Evolutionary conservation across 2,888 invertebrate genomes (phyloP).

Genomic region (Papilio protenor): DNA sequence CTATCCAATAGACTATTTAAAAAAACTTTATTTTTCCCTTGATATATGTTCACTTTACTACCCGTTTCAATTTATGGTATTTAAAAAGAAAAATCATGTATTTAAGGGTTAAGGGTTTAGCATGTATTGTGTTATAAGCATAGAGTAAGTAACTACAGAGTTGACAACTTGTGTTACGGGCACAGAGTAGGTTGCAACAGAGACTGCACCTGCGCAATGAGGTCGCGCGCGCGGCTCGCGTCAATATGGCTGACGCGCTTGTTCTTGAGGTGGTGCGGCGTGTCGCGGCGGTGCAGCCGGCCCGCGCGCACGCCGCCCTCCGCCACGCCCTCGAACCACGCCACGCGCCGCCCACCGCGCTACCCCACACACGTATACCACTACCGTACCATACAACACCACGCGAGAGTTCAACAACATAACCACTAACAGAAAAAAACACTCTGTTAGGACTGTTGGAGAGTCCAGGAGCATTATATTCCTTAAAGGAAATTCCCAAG

Average conservation of each 20-base stretch:
- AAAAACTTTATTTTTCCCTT: no score
- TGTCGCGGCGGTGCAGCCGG: slow-evolving; percentile 95
- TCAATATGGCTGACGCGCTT: slow-evolving; percentile 90
- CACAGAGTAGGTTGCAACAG: slow-evolving; percentile 14
- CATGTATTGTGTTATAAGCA: background rate
- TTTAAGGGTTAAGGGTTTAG: no score
- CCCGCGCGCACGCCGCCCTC: slow-evolving; percentile 77
- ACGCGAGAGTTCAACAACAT: slow-evolving; percentile 25
- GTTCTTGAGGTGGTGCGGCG: slow-evolving; percentile 99
- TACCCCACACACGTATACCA: slow-evolving; percentile 54
- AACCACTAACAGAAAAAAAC: background rate
- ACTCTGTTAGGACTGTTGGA: background rate
- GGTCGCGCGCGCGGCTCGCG: slow-evolving; percentile 72
- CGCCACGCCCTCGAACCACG: slow-evolving; percentile 74
- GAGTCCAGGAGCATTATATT: background rate
- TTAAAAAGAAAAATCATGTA: no score
- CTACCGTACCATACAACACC: slow-evolving; percentile 48
- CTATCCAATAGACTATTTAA: no score
- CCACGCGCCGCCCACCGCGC: slow-evolving; percentile 78
- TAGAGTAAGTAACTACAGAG: background rate
- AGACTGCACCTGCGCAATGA: slow-evolving; percentile 78
- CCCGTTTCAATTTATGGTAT: no score
- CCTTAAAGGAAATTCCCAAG: background rate
- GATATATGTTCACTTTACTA: no score
- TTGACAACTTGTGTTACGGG: background rate